phyloP scores from a whole-genome alignment of 2,888 invertebrate species.

The Odontocerum albicorne region DNA sequence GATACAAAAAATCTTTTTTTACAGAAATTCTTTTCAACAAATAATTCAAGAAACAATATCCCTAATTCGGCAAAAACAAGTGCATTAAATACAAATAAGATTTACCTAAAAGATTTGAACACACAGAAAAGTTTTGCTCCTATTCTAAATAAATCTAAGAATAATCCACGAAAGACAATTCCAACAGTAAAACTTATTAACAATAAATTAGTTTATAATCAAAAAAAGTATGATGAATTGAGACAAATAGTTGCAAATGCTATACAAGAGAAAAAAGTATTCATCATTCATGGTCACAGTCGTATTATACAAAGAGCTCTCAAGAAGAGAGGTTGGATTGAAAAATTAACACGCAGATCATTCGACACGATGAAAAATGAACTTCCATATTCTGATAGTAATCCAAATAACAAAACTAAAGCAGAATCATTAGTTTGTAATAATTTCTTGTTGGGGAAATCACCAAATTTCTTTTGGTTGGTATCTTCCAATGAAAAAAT shows the following conservation, averaged over 20 bases:
- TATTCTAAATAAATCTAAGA: too few relatives aligned
- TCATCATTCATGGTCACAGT: constrained; percentile 57
- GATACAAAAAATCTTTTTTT: too few relatives aligned
- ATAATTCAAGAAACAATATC: too few relatives aligned
- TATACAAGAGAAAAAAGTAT: constrained; percentile 56
- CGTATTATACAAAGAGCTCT: constrained; percentile 60
- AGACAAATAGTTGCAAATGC: constrained; percentile 54
- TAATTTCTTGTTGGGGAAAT: constrained; percentile 46
- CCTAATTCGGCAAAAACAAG: too few relatives aligned
- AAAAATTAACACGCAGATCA: constrained; percentile 58
- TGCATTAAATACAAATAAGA: too few relatives aligned
- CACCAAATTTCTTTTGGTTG: constrained; percentile 50
- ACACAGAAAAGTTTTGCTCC: too few relatives aligned
- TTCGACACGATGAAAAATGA: constrained; percentile 42
- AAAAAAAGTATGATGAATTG: constrained; percentile 38
- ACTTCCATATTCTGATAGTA: constrained; percentile 38
- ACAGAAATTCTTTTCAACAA: too few relatives aligned
- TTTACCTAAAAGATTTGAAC: too few relatives aligned
- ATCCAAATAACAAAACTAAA: constrained; percentile 44
- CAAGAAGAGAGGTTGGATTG: constrained; percentile 70
- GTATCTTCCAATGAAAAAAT: constrained; percentile 39
- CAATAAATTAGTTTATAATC: constrained; percentile 13
- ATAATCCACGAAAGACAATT: too few relatives aligned
- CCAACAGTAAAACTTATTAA: constrained; percentile 5
- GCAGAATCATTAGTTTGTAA: constrained; percentile 51